These are phyloP conservation scores for Triplophysa dalaica DNA, from an alignment of 2,113 vertebrate genomes.

Conservation along the genomic window DNA sequence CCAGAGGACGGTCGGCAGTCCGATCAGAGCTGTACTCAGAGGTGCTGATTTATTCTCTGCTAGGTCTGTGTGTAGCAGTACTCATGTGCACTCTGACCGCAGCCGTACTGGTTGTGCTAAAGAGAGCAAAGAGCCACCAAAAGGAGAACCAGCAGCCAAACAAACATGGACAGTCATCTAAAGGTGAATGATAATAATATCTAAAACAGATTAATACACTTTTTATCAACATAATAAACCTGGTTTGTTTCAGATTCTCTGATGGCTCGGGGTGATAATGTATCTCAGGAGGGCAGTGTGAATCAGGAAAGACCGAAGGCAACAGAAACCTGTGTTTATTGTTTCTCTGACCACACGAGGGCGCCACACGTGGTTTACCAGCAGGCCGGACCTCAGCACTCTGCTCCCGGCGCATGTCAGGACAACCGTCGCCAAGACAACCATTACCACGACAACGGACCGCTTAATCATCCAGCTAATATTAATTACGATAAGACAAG, in stretches of 20 bases:
- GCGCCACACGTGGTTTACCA: conserved; percentile 50
- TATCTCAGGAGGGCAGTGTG: background rate
- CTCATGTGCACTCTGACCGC: conserved; percentile 74
- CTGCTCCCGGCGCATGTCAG: too few relatives aligned
- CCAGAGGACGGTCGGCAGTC: conserved; percentile 30
- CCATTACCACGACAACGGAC: background rate
- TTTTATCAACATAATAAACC: background rate
- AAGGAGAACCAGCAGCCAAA: conserved; percentile 26
- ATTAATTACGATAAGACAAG: background rate
- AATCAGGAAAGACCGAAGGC: conserved; percentile 66
- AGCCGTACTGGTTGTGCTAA: conserved; percentile 72
- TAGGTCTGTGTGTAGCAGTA: conserved; percentile 73
- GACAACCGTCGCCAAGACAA: background rate
- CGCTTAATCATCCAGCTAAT: too few relatives aligned
- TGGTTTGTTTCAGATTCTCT: conserved; percentile 64
- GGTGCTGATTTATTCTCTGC: conserved; percentile 67
- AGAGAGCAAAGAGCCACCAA: conserved; percentile 48
- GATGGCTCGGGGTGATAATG: conserved; percentile 53
- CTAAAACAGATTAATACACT: background rate
- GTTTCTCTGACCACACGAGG: conserved; percentile 76
- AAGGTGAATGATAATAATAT: conserved; percentile 64
- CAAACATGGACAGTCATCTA: conserved; percentile 48
- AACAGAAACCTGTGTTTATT: conserved; percentile 84
- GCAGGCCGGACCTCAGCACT: conserved; percentile 43
- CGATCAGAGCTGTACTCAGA: conserved; percentile 42